phyloP scores from a whole-genome alignment of 2,113 vertebrate species.

The Zosterops lateralis region DNA sequence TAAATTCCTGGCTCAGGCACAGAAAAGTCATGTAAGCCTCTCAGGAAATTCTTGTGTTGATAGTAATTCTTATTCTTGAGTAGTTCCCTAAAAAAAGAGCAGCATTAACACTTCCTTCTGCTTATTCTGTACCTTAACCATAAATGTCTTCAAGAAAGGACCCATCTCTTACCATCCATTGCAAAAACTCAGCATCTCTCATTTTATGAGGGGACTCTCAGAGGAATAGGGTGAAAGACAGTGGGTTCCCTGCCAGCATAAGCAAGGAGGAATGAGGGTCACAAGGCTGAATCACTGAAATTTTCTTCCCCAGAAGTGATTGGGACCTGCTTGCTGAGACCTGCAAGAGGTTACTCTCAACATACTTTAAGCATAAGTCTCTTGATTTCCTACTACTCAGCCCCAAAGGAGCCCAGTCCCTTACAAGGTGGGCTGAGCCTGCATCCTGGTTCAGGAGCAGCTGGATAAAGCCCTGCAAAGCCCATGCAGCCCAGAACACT shows the following conservation, averaged over 20 bases:
- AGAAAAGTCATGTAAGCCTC: background rate
- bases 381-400: background rate
- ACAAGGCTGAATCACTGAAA: background rate
- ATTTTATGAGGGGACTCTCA: background rate
- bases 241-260: background rate
- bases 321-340: background rate
- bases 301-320: background rate
- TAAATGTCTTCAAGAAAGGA: background rate
- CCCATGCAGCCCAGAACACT: background rate
- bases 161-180: background rate
- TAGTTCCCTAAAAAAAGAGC: background rate
- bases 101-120: background rate
- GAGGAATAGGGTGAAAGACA: background rate
- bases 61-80: background rate
- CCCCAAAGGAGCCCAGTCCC: background rate
- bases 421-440: background rate
- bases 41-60: constrained; percentile 19
- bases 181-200: background rate
- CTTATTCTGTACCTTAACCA: background rate
- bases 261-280: background rate
- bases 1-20: constrained; percentile 10
- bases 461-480: background rate
- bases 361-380: background rate
- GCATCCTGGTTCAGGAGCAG: background rate
- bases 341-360: background rate